phyloP scores from a whole-genome alignment of 1,140 invertebrate genomes.

The Glomeris maerens region DNA sequence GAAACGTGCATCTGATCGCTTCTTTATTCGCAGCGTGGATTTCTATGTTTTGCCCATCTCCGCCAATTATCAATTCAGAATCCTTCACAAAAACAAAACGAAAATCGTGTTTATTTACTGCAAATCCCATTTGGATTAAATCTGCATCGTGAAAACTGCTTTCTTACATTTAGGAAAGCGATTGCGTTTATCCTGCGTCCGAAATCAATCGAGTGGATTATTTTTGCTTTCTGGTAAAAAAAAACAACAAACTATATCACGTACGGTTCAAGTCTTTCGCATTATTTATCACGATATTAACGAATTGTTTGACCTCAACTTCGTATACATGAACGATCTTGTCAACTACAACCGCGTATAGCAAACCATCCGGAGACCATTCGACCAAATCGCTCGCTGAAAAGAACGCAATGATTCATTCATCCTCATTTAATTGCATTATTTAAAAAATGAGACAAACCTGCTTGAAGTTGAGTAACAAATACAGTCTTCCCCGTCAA shows the following conservation, averaged over 20 bases:
- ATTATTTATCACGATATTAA: constrained; percentile 9
- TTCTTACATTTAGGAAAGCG: constrained; percentile 27
- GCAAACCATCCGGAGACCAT: constrained; percentile 20
- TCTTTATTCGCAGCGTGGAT: constrained; percentile 31
- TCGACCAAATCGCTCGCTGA: constrained; percentile 22
- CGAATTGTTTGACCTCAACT: constrained; percentile 34
- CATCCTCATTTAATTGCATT: not conserved
- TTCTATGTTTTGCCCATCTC: constrained; percentile 52
- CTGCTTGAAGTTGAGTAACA: constrained; percentile 57
- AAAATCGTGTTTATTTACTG: constrained; percentile 29
- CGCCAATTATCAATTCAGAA: constrained; percentile 45
- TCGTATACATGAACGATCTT: constrained; percentile 53
- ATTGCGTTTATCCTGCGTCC: constrained; percentile 24
- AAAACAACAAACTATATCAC: not conserved
- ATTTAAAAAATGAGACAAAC: constrained; percentile 18
- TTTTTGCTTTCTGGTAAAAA: constrained; percentile 31
- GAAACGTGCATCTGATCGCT: constrained; percentile 1
- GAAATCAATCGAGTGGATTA: constrained; percentile 25
- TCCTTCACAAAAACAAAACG: constrained; percentile 45
- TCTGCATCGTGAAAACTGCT: constrained; percentile 3
- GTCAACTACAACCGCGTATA: constrained; percentile 38
- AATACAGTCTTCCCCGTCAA: constrained; percentile 78
- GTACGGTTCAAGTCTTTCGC: constrained; percentile 12
- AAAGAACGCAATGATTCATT: constrained; percentile 6
- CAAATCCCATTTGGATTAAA: not conserved